Conservation (phyloP, 2,797 vertebrate species). For the Chaetophractus vellerosus region DNA sequence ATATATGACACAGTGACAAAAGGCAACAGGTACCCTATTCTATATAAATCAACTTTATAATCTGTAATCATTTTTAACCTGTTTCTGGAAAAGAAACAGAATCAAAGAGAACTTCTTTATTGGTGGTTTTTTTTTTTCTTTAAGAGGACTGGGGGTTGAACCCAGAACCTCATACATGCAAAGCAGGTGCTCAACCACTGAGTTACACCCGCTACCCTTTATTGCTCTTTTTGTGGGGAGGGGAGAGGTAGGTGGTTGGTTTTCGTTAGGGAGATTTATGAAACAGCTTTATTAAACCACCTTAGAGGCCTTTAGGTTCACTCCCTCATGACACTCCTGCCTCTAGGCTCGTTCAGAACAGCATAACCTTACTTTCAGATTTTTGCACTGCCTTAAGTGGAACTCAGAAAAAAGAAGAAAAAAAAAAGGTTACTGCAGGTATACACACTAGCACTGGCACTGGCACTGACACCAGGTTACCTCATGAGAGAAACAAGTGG, state of each 20-base stretch:
- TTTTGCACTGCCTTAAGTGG: not conserved
- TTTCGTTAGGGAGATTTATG: slow-evolving; percentile 44
- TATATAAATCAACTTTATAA: slow-evolving; percentile 51
- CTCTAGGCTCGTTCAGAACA: not conserved
- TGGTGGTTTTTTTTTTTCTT: not conserved
- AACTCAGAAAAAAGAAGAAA: not conserved
- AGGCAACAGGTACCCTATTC: slow-evolving; percentile 18
- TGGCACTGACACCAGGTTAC: not conserved
- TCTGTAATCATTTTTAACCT: not conserved
- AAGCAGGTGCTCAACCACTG: no score
- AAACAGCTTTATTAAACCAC: slow-evolving; percentile 3
- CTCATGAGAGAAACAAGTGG: not conserved
- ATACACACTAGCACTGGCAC: not conserved
- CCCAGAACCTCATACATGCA: no score
- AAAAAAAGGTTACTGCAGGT: slow-evolving; percentile 4
- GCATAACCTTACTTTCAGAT: not conserved
- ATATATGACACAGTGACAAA: not conserved
- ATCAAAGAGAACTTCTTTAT: not conserved
- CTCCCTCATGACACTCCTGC: slow-evolving; percentile 8
- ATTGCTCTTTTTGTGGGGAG: not conserved
- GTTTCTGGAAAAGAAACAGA: slow-evolving; percentile 30
- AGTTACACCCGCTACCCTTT: not conserved
- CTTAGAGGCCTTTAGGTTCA: not conserved
- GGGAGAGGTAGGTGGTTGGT: slow-evolving; percentile 40
- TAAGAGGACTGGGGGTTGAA: no score